These are phyloP conservation scores for Hipposideros armiger DNA, from an alignment of 2,113 vertebrate species.

Conservation along the genomic window DNA sequence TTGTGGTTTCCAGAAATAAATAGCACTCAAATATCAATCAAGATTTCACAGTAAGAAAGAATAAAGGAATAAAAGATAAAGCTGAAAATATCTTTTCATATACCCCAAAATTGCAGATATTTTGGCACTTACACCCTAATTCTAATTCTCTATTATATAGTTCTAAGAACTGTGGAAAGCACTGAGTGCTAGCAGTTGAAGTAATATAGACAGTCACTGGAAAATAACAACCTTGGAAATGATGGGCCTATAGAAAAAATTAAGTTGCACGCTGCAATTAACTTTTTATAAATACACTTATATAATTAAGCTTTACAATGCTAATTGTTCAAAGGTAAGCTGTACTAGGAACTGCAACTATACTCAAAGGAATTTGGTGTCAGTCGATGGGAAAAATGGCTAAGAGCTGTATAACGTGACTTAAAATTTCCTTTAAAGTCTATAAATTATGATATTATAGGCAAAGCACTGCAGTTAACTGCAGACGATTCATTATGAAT, in stretches of 20 bases:
- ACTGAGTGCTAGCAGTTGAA: background rate
- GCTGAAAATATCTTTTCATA: background rate
- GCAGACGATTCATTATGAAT: background rate
- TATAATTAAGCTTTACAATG: background rate
- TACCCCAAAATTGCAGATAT: background rate
- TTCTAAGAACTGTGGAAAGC: background rate
- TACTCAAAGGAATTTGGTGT: background rate
- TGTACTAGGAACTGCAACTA: background rate
- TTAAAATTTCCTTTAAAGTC: background rate
- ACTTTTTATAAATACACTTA: background rate
- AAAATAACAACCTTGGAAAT: background rate
- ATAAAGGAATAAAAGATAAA: background rate
- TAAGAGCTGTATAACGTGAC: background rate
- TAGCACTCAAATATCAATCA: background rate
- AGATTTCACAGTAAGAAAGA: background rate
- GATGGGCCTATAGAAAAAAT: background rate
- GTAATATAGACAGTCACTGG: background rate
- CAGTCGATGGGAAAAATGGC: background rate
- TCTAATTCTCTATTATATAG: background rate
- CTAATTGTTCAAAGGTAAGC: background rate
- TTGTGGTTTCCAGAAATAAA: slow-evolving; percentile 30
- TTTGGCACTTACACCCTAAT: background rate
- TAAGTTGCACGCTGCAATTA: background rate
- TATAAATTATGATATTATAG: background rate
- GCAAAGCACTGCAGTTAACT: background rate